Evolutionary conservation across 2,888 invertebrate species (phyloP).

Genomic region (Timandra comae): DNA sequence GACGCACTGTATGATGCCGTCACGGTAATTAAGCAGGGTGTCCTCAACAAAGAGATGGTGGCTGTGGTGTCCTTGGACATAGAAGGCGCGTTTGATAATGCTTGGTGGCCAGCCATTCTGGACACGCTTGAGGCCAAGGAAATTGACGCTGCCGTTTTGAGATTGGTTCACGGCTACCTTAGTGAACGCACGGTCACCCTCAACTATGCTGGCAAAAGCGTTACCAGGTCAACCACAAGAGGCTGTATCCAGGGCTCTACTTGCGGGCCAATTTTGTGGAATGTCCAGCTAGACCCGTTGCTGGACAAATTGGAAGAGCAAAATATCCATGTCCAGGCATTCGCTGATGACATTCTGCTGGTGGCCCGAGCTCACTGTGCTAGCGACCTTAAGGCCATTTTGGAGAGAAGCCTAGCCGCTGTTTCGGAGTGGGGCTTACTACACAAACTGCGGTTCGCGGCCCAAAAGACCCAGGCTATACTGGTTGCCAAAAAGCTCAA

Average conservation of each 20-base stretch:
- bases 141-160: conserved; percentile 2
- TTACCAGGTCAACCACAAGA: conserved; percentile 2
- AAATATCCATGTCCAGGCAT: too few species aligned
- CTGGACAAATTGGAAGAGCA: too few species aligned
- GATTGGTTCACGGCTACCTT: conserved; percentile 1
- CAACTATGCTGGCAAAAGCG: conserved; percentile 3
- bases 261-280: conserved; percentile 14
- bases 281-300: conserved; percentile 8
- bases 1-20: conserved; percentile 18
- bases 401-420: too few species aligned
- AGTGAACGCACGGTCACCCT: background rate
- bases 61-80: conserved; percentile 19
- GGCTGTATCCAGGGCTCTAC: conserved; percentile 15
- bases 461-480: too few species aligned
- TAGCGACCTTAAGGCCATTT: too few species aligned
- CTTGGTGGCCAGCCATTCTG: conserved; percentile 27
- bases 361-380: too few species aligned
- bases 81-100: conserved; percentile 29
- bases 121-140: conserved; percentile 5
- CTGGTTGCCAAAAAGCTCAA: too few species aligned
- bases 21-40: too few species aligned
- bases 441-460: too few species aligned
- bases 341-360: too few species aligned
- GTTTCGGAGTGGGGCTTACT: too few species aligned
- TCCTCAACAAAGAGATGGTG: too few species aligned